Percentiles rank a stretch among this genome's conserved stretches.
Conservation (phyloP, 2,113 vertebrate genomes). For the Dolichallabes microphthalmus region DNA sequence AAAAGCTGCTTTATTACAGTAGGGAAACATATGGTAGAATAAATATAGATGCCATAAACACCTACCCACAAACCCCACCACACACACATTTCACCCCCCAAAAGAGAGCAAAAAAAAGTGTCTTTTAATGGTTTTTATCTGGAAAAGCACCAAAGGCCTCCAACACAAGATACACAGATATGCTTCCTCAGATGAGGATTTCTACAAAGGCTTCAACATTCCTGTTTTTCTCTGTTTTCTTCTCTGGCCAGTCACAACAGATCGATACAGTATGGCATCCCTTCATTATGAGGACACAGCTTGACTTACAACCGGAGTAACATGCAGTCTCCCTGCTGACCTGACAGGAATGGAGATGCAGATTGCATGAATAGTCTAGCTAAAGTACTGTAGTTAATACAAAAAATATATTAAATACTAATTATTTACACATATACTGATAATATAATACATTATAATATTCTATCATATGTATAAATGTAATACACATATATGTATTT, state of each 20-base stretch:
- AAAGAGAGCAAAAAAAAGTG: background rate
- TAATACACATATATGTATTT: background rate
- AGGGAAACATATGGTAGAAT: background rate
- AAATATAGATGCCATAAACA: constrained; percentile 21
- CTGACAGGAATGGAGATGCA: background rate
- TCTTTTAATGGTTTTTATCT: background rate
- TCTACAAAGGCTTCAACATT: constrained; percentile 38
- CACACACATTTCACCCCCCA: background rate
- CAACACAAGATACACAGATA: background rate
- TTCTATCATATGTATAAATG: background rate
- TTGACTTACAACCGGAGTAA: constrained; percentile 38
- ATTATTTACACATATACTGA: background rate
- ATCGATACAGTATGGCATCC: constrained; percentile 48
- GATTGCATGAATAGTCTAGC: background rate
- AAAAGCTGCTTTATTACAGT: constrained; percentile 1
- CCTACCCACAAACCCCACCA: constrained; percentile 21
- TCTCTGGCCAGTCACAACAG: constrained; percentile 47
- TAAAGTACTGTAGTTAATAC: background rate
- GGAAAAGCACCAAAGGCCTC: background rate
- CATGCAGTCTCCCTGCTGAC: background rate
- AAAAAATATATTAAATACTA: background rate
- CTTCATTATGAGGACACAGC: constrained; percentile 42
- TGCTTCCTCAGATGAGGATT: constrained; percentile 7
- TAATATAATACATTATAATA: background rate
- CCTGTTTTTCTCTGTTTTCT: constrained; percentile 34